A percentile compares a stretch with the other conserved stretches of the same genome.
Conservation (phyloP, 2,888 invertebrate species). For the Drosophila rubida region DNA sequence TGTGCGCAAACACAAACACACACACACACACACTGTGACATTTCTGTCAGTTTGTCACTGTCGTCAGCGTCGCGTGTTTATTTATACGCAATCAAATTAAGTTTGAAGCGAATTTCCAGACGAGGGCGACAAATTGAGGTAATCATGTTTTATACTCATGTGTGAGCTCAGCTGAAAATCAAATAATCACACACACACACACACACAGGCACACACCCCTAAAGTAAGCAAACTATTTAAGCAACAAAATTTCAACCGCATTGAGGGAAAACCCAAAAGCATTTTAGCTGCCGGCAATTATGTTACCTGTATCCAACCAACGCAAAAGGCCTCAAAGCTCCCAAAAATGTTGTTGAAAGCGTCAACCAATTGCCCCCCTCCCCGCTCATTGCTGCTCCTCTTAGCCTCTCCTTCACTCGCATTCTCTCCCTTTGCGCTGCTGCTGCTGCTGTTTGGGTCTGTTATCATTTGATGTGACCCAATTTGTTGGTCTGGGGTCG, state of each 20-base stretch:
- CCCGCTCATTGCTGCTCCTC: neutral
- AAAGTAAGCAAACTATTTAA: slow-evolving; percentile 40
- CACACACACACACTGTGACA: slow-evolving; percentile 13
- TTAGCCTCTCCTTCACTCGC: neutral
- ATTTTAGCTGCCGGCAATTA: slow-evolving; percentile 37
- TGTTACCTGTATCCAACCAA: slow-evolving; percentile 19
- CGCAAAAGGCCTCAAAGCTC: slow-evolving; percentile 27
- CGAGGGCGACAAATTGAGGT: slow-evolving; percentile 71
- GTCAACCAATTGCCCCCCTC: neutral
- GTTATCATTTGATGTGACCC: slow-evolving; percentile 70
- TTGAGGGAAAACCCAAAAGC: slow-evolving; percentile 18
- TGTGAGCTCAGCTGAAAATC: slow-evolving; percentile 46
- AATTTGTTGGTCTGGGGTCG: slow-evolving; percentile 51
- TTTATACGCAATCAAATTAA: slow-evolving; percentile 81
- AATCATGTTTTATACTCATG: slow-evolving; percentile 64
- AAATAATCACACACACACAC: slow-evolving; percentile 43
- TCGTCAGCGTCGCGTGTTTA: slow-evolving; percentile 65
- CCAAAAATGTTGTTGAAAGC: slow-evolving; percentile 50
- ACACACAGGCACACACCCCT: slow-evolving; percentile 5
- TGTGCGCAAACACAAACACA: slow-evolving; percentile 31
- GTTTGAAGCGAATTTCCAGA: slow-evolving; percentile 68
- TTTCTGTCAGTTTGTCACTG: slow-evolving; percentile 73
- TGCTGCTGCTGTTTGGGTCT: slow-evolving; percentile 17
- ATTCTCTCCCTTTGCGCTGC: slow-evolving; percentile 8
- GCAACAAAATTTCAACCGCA: slow-evolving; percentile 28